Evolutionary conservation across 64 coral and sea anemone genomes (phyloP), one percentile per base, ranked within the genome.

Genomic region (Exaiptasia diaphana): DNA sequence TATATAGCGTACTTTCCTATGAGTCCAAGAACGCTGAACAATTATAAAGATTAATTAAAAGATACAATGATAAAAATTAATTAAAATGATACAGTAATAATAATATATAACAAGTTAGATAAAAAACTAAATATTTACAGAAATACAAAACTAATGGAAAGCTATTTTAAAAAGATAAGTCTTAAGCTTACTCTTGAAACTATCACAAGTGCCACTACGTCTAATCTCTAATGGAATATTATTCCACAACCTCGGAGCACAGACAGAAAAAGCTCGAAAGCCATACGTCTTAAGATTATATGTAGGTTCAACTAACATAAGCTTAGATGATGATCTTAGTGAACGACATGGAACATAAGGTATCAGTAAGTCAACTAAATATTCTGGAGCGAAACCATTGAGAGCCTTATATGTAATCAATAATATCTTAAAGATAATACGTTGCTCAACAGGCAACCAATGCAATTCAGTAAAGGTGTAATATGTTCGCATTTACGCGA

Each of bases 381-480:
- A 62, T 60, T 33, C 27, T 18, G 76, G 76, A 3, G 54, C 76
- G 17, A 62, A 41, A 10, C 32, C 76, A 41, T 80, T 60, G 12
- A 64, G 1, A 35, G n/a, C 76, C 54, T 80, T 62, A 80, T 60
- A 80, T 1, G 54, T 58, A 80, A 61, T n/a, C 8, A 64, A 56
- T 39, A 80, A 80, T 41, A 80, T 64, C 17, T 80, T 80, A 14
- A 80, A 62, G n/a, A 10, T 12, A 13, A 80, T 59, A 57, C 84
- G 41, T 53, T 52, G 84, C 37, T 87, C 58, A 22, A 87, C 39
- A 46, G 84, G 73, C 17, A 87, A 35, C 84, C 84, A 87, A 31
- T 87, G 84, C n/a, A n/a, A n/a, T n/a, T n/a, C n/a, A n/a, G n/a
- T n/a, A n/a, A n/a, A n/a, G 73, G 84, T 41, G 84, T 77, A 31